A percentile compares a stretch with the other conserved stretches of the same genome.
phyloP scores from a whole-genome alignment of 2,113 vertebrate genomes.

The Phylloscopus trochiloides region DNA sequence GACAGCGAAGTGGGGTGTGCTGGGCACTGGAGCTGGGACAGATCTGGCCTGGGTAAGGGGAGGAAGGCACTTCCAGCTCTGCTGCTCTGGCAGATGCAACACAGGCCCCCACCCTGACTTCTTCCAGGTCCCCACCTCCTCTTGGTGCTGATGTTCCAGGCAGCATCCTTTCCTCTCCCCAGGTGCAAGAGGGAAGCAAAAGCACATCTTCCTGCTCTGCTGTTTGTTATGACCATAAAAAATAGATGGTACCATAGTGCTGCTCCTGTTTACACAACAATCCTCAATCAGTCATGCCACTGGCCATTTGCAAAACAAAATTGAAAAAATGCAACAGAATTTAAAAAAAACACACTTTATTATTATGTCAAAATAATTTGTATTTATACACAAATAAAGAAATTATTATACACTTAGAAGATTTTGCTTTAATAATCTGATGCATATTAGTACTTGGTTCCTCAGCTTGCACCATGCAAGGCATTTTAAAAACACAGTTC shows the following conservation, averaged over 20 bases:
- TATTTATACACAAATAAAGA: neutral
- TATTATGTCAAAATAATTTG: conserved; percentile 14
- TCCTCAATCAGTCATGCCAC: neutral
- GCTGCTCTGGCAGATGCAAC: neutral
- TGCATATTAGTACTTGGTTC: neutral
- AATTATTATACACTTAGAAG: neutral
- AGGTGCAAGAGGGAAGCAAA: neutral
- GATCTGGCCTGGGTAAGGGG: too few species aligned
- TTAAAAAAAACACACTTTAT: neutral
- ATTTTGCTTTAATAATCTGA: neutral
- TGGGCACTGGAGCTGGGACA: neutral
- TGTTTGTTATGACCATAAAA: neutral
- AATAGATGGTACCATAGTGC: neutral
- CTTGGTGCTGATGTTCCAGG: neutral
- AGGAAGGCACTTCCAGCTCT: neutral
- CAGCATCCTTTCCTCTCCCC: neutral
- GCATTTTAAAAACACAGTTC: neutral
- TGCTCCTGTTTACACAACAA: neutral
- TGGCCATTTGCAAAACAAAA: neutral
- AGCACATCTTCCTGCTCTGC: neutral
- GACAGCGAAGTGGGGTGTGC: rapidly evolving
- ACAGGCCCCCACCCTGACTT: rapidly evolving
- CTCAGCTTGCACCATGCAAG: neutral
- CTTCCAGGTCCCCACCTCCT: neutral
- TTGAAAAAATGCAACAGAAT: neutral